These are phyloP conservation scores for Agelaius phoeniceus DNA, from an alignment of 2,113 vertebrate species.

Conservation along the genomic window DNA sequence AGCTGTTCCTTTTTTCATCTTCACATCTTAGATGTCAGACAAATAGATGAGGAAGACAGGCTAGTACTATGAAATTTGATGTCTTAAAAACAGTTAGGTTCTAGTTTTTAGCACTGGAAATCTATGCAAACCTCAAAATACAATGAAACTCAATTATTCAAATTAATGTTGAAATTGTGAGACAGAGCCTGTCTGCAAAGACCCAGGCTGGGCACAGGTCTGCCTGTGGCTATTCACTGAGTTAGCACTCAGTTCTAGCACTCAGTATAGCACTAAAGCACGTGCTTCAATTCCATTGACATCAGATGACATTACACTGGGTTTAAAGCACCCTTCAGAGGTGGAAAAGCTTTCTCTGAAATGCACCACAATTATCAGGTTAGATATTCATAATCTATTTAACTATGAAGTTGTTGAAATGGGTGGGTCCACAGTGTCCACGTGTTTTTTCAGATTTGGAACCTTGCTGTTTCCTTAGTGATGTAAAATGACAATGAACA, in stretches of 20 bases:
- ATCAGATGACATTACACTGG: accelerated
- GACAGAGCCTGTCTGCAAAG: not conserved
- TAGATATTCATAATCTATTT: not conserved
- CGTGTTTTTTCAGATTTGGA: not conserved
- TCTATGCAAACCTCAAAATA: not conserved
- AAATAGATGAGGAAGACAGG: not conserved
- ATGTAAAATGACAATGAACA: not conserved
- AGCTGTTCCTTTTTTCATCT: not conserved
- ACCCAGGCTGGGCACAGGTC: not conserved
- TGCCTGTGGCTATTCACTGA: not conserved
- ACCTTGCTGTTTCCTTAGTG: not conserved
- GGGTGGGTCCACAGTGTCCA: not conserved
- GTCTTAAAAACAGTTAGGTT: not conserved
- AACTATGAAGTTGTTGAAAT: not conserved
- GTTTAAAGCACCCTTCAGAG: not conserved
- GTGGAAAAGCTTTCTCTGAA: not conserved
- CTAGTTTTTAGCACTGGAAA: not conserved
- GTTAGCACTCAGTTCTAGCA: not conserved
- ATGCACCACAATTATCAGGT: not conserved
- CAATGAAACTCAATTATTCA: not conserved
- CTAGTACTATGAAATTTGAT: not conserved
- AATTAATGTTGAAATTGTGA: not conserved
- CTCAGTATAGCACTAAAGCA: not conserved
- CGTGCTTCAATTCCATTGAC: not conserved
- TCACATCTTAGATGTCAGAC: not conserved